phyloP scores from a whole-genome alignment of 2,888 invertebrate species.

The Sphaerophoria rueppellii region DNA sequence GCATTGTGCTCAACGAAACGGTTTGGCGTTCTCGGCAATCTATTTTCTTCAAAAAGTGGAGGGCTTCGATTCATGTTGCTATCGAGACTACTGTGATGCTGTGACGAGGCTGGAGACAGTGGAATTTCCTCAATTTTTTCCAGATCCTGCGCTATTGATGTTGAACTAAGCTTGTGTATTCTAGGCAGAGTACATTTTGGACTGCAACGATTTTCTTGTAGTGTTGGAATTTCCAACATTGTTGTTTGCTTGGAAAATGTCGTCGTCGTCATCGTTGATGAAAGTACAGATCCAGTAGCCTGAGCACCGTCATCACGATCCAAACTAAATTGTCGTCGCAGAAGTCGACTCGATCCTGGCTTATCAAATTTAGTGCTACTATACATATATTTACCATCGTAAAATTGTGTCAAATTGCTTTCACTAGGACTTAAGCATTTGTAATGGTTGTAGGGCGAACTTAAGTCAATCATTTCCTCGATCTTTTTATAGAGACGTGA shows the following conservation, averaged over 20 bases:
- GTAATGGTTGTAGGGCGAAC: constrained; percentile 90
- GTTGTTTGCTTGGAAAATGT: constrained; percentile 77
- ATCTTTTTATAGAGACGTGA: constrained; percentile 81
- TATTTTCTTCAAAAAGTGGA: constrained; percentile 77
- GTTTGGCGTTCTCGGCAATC: constrained; percentile 42
- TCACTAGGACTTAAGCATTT: constrained; percentile 87
- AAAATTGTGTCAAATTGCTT: constrained; percentile 81
- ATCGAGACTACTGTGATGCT: constrained; percentile 81
- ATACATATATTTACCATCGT: constrained; percentile 81
- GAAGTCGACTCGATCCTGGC: constrained; percentile 83
- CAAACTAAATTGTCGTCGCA: constrained; percentile 87
- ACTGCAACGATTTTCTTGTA: constrained; percentile 80
- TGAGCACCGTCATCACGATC: constrained; percentile 86
- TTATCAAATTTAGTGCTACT: constrained; percentile 78
- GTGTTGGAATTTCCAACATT: constrained; percentile 80
- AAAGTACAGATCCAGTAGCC: constrained; percentile 74
- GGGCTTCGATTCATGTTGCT: constrained; percentile 81
- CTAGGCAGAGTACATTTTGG: constrained; percentile 77
- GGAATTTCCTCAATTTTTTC: constrained; percentile 88
- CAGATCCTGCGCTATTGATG: constrained; percentile 86
- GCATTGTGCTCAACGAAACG: constrained; percentile 48
- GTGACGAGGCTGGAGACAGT: constrained; percentile 82
- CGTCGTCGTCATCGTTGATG: constrained; percentile 63
- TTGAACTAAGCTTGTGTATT: constrained; percentile 87
- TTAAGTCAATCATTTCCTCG: constrained; percentile 85